Percentiles rank a stretch among this genome's conserved stretches.
Conservation (phyloP, 2,113 vertebrate species). For the Proterorhinus semilunaris region DNA sequence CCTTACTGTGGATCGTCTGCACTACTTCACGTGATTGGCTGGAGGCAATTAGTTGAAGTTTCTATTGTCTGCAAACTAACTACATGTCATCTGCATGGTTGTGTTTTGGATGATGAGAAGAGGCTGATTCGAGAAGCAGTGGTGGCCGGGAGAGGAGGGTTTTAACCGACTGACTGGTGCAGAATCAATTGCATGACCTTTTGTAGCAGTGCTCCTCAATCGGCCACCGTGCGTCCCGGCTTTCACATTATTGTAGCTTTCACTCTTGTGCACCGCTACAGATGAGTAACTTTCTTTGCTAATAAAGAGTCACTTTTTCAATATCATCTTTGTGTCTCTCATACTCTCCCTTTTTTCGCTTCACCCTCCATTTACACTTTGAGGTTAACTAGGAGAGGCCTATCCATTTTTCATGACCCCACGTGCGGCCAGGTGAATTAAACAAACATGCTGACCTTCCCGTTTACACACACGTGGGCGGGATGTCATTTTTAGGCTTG, state of each 20-base stretch:
- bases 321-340: neutral
- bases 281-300: neutral
- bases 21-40: no score
- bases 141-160: no score
- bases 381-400: conserved; percentile 57
- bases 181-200: neutral
- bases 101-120: no score
- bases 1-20: no score
- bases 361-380: conserved; percentile 58
- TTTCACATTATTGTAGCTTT: neutral
- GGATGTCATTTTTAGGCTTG: conserved; percentile 53
- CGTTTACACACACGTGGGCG: conserved; percentile 30
- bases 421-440: conserved; percentile 64
- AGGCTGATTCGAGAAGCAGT: no score
- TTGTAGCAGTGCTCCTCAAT: neutral
- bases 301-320: neutral
- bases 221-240: neutral
- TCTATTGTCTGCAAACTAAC: no score
- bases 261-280: neutral
- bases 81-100: no score
- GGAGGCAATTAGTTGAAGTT: no score
- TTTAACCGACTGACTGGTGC: no score
- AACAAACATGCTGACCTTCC: conserved; percentile 64
- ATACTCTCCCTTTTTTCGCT: conserved; percentile 61
- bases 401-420: conserved; percentile 67